Evolutionary conservation across 64 coral and sea anemone genomes (phyloP), one percentile per base, ranked within the genome.

Genomic region (Catalaphyllia jardinei): DNA sequence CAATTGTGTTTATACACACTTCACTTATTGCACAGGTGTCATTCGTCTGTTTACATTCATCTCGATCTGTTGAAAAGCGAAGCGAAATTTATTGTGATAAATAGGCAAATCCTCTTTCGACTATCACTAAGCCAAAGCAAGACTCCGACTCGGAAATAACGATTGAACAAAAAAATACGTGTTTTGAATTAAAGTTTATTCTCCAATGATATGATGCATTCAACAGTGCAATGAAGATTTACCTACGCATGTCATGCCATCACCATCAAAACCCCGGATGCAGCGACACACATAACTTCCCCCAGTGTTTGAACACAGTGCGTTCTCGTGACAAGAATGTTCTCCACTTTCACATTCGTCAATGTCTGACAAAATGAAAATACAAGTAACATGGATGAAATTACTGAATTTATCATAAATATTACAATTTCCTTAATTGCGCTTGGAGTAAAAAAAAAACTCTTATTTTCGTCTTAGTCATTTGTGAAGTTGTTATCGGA

Each of bases 31-130:
- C 79, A 59, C 79, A 81, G 2, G 79, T 81, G 79, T 63, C 29
- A 17, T 14, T 73, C 4, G 20, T 81, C 28, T 35, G 13, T 14
- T 38, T 81, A 29, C 79, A 81, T 63, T 81, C 79, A 17, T 81
- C 79, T 15, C 79, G 79, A 81, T 81, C 79, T 81, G 79, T 61
- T 57, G 54, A 57, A 57, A 57, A 16, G 15, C 10, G 54, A 57
- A 57, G 54, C 10, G 15, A 57, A 57, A 57, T 7, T 15, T 57
- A 57, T 57, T 14, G 14, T 1, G 54, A 9, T 16, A 57, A 39
- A 46, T 46, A 8, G 42, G 42, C 4, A 46, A 46, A 46, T 46
- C 42, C 42, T 46, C 4, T 6, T 46, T 46, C 42, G 42, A 46
- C 42, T 46, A 46, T 5, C 42, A 46, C 42, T 46, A 46, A 46